Evolutionary conservation across 2,797 vertebrate species (phyloP).

Genomic region (Thamnophis elegans): DNA sequence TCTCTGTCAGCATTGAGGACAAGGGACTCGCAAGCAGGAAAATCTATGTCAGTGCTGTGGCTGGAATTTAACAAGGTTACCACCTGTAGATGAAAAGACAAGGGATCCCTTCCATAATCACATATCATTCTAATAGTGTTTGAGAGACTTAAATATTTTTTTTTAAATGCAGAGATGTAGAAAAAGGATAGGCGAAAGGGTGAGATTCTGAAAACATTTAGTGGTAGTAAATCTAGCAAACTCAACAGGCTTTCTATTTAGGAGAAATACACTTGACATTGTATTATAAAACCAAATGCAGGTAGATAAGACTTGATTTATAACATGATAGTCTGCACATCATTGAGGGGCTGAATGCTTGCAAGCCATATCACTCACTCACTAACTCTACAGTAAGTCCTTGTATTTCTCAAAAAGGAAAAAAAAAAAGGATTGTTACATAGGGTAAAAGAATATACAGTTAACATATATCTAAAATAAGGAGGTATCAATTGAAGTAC

Average conservation of each 20-base stretch:
- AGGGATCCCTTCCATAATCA: background rate
- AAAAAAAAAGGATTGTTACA: background rate
- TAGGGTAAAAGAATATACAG: background rate
- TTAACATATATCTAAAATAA: fast-evolving
- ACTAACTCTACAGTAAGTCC: background rate
- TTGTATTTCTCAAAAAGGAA: background rate
- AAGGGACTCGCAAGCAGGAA: slow-evolving; percentile 5
- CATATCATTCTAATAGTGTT: background rate
- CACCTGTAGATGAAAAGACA: background rate
- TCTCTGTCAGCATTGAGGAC: slow-evolving; percentile 3
- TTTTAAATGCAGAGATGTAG: background rate
- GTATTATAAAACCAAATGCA: background rate
- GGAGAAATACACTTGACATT: background rate
- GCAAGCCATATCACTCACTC: background rate
- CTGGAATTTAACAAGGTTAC: slow-evolving; percentile 28
- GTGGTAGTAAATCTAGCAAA: background rate
- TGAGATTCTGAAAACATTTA: background rate
- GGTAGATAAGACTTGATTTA: background rate
- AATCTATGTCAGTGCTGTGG: background rate
- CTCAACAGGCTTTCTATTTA: background rate
- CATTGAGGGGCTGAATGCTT: background rate
- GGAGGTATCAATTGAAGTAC: background rate
- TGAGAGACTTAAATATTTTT: background rate
- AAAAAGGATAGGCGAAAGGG: background rate
- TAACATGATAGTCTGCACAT: background rate